Base-by-base conservation (phyloP, 2,113 vertebrate species). In the Ptychochromis oligacanthus region DNA sequence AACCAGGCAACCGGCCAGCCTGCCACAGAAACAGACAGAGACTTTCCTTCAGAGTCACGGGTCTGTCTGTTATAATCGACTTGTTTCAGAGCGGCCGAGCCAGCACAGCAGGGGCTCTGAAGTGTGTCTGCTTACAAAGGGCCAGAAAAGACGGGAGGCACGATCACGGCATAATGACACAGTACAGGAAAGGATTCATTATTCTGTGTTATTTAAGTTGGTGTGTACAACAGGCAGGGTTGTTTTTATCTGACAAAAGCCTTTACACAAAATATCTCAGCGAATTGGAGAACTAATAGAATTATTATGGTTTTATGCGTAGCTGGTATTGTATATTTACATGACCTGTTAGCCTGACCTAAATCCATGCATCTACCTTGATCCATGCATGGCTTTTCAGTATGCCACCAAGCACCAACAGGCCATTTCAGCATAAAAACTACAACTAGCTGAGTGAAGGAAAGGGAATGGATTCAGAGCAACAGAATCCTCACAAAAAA, bases 1-100 rank as follows among this genome's bases (percentile, higher is more conserved):
- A 93, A 89, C 91, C 87, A 92, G 89, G 92, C 93, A 94, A 93
- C 92, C 34, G 49, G 85, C 74, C 86, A 75, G 86, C 56, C 89
- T 82, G 84, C 82, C 18, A 24, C 80, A 65, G 85, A 80, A 75
- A 82, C 86, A 85, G 81, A 88, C 85, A 81, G 70, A 87, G 40
- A 83, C 77, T 78, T 81, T 82, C 78, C 72, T n/a, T 74, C 38
- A 72, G 81, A 87, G 79, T 86, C 87, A 80, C 60, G 14, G 78
- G 86, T 78, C 85, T 80, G 87, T 88, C 87, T 85, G 65, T 83
- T 79, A 17, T 84, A 75, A 89, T 86, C 60, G 40, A 75, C 78
- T 86, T 65, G 49, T 74, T 74, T 85, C 22, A 57, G 34, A 36
- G 57, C 55, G 60, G 67, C 52, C 12, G 59, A 85, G 36, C 24